Evolutionary conservation across 2,113 vertebrate genomes (phyloP), one percentile per base, ranked within the genome.

Genomic region (Pagrus major): DNA sequence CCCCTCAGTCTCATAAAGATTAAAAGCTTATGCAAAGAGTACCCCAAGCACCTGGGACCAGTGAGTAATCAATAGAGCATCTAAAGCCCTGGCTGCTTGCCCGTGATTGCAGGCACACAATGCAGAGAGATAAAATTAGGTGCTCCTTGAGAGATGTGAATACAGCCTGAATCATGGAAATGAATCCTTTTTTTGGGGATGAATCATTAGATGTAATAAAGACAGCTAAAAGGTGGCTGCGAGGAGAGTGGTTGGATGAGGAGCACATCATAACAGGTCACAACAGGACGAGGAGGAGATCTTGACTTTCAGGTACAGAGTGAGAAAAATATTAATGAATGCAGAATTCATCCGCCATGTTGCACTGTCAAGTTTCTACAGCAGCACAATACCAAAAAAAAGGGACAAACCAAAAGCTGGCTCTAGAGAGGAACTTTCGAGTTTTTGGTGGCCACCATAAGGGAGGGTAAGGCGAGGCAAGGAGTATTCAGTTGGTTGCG

Each of bases 21-120:
- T 64, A 39, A 71, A 37, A 70, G 54, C 31, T 76, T 69, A 76
- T 84, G 64, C 66, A 65, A 74, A 87, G 31, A 77, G 78, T 42
- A 20, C 37, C 56, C 42, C 5, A 54, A 80, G 78, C 58, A 35
- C 80, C 33, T 41, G 25, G 47, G 64, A 31, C 71, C 84, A 64
- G 84, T 86, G 59, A 56, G 23, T 56, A 83, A 85, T 88, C 84
- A 66, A 91, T 87, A 63, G 29, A 61, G 64, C 3, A 25, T 64
- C 21, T 55, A 54, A 27, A 73, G 39, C 2, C 3, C 67, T 84
- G 81, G 86, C 74, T 37, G n/a, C 55, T 67, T 3, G 73, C 75
- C 73, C 7, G 10, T 49, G 31, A 76, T 51, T 29, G 27, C 39
- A 54, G 16, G 51, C 58, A 78, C 33, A 72, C 33, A 67, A 16